Evolutionary conservation across 2,113 vertebrate genomes (phyloP).

Genomic region (Myotis brandtii): DNA sequence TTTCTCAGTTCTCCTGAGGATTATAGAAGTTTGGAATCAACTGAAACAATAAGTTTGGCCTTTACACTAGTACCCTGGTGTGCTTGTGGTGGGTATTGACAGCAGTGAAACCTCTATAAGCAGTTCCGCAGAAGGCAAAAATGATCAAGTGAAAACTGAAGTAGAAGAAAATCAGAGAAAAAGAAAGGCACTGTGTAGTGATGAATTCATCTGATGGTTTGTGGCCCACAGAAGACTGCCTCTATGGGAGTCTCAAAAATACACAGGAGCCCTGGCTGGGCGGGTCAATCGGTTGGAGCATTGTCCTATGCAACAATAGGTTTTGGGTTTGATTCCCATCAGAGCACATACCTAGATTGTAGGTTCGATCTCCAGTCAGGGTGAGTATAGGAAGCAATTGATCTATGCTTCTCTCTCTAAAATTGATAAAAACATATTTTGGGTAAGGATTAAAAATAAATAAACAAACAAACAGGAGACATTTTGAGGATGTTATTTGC

Average conservation of each 20-base stretch:
- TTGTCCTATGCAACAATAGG: neutral
- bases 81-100: neutral
- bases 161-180: neutral
- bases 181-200: neutral
- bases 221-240: neutral
- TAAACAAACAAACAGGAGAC: neutral
- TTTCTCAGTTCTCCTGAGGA: neutral
- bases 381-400: neutral
- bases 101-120: neutral
- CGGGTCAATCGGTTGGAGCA: neutral
- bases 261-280: neutral
- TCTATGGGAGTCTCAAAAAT: conserved; percentile 26
- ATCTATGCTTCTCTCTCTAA: neutral
- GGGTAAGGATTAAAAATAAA: conserved; percentile 24
- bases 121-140: neutral
- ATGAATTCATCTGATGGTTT: neutral
- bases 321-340: neutral
- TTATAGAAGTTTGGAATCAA: neutral
- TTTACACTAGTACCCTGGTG: neutral
- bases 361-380: neutral
- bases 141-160: neutral
- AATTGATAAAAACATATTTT: neutral
- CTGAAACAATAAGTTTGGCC: neutral
- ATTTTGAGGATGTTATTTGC: neutral
- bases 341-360: neutral